Evolutionary conservation across 2,797 vertebrate genomes (phyloP).

Genomic region (Pantherophis alleghaniensis): DNA sequence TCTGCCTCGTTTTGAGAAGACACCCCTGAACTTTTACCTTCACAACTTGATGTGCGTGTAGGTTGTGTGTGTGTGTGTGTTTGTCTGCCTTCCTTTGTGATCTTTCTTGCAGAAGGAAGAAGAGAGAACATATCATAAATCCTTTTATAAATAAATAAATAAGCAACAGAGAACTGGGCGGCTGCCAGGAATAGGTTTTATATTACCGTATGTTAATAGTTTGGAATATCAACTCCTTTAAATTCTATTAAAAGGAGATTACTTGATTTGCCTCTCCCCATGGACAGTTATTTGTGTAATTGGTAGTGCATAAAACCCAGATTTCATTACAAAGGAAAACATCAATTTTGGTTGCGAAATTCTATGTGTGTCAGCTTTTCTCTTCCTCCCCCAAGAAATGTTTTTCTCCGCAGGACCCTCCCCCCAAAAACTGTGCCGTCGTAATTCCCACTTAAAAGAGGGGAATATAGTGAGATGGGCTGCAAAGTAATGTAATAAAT

Average conservation of each 20-base stretch:
- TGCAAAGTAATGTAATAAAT: background rate
- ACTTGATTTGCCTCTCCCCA: conserved; percentile 22
- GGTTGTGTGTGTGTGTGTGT: background rate
- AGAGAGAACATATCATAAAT: background rate
- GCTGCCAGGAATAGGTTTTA: background rate
- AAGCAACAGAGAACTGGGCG: background rate
- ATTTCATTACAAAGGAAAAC: conserved; percentile 11
- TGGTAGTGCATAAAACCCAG: background rate
- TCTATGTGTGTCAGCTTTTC: background rate
- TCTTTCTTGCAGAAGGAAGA: background rate
- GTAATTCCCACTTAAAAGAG: background rate
- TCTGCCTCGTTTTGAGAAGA: background rate
- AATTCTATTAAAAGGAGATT: conserved; percentile 38
- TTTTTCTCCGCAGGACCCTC: background rate
- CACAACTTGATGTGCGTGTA: background rate
- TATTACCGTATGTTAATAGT: conserved; percentile 25
- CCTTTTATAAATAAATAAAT: background rate
- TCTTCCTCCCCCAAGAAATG: background rate
- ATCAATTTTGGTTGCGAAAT: background rate
- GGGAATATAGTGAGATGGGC: background rate
- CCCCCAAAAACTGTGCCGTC: background rate
- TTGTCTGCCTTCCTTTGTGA: background rate
- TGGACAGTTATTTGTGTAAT: background rate
- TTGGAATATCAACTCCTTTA: conserved; percentile 35
- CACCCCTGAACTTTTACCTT: background rate